A percentile compares a stretch with the other conserved stretches of the same genome.
Evolutionary conservation across 92 coral and sea anemone genomes (phyloP).

Genomic region (Paragorgia papillata): DNA sequence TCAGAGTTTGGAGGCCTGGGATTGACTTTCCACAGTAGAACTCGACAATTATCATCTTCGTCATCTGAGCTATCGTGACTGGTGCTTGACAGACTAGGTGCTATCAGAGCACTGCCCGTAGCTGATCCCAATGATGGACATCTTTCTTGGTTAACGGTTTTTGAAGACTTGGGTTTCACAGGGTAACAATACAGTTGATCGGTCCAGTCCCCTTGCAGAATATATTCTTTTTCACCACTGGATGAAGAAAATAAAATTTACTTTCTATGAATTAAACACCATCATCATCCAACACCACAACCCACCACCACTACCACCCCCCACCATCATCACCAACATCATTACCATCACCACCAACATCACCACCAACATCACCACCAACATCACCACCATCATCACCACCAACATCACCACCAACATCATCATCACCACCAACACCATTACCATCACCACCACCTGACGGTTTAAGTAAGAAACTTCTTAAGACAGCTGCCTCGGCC

Average conservation of each 20-base stretch:
- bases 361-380: too few species aligned
- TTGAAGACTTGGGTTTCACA: slow-evolving; percentile 38
- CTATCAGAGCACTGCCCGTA: slow-evolving; percentile 52
- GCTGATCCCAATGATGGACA: slow-evolving; percentile 29
- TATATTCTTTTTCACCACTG: slow-evolving; percentile 79
- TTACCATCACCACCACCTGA: too few species aligned
- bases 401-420: too few species aligned
- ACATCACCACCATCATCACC: too few species aligned
- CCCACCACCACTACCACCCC: too few species aligned
- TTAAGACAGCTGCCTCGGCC: too few species aligned
- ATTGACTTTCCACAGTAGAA: slow-evolving; percentile 76
- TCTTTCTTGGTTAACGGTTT: neutral
- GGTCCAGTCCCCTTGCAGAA: slow-evolving; percentile 91
- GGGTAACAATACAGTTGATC: slow-evolving; percentile 72
- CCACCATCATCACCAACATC: too few species aligned
- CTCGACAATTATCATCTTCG: slow-evolving; percentile 53
- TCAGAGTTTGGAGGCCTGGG: slow-evolving; percentile 82
- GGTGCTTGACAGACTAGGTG: slow-evolving; percentile 56
- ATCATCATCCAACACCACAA: too few species aligned
- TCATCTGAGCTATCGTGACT: slow-evolving; percentile 72
- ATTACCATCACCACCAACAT: too few species aligned
- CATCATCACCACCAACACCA: too few species aligned
- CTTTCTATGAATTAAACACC: too few species aligned
- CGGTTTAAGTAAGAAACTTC: too few species aligned
- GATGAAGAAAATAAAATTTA: neutral